Evolutionary conservation across 1,140 invertebrate genomes (phyloP).

Genomic region (Neotoxoptera formosana): DNA sequence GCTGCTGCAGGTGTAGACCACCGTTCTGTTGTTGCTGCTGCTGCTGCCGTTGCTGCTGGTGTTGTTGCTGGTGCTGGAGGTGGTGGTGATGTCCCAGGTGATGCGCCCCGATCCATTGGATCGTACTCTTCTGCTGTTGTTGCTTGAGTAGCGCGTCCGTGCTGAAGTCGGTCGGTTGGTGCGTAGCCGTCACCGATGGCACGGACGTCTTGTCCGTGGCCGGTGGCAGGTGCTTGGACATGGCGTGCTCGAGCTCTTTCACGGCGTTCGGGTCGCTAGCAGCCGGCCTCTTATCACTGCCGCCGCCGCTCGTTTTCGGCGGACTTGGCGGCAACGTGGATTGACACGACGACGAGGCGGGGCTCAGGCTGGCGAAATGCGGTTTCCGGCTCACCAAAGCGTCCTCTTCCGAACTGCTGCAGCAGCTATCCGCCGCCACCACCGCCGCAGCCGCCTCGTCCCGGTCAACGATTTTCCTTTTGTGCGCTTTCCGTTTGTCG

Average conservation of each 20-base stretch:
- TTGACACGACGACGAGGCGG: constrained; percentile 70
- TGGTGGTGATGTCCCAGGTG: constrained; percentile 72
- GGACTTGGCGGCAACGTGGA: constrained; percentile 64
- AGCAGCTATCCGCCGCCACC: constrained; percentile 64
- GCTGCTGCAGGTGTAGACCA: constrained; percentile 60
- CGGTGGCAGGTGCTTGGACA: constrained; percentile 90
- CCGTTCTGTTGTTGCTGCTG: constrained; percentile 68
- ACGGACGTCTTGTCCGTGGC: constrained; percentile 68
- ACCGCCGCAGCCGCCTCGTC: constrained; percentile 64
- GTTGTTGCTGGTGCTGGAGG: constrained; percentile 61
- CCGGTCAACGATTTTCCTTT: constrained; percentile 65
- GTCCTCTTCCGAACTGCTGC: constrained; percentile 67
- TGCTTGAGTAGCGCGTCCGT: constrained; percentile 83
- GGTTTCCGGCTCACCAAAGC: constrained; percentile 64
- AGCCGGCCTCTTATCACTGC: constrained; percentile 63
- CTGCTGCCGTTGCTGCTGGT: constrained; percentile 73
- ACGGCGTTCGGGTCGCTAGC: constrained; percentile 72
- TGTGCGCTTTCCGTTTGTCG: constrained; percentile 63
- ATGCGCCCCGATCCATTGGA: constrained; percentile 91
- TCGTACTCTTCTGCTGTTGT: constrained; percentile 84
- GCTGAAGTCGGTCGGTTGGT: constrained; percentile 84
- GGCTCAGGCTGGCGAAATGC: constrained; percentile 67
- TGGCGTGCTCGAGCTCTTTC: constrained; percentile 92
- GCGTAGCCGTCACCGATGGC: constrained; percentile 66
- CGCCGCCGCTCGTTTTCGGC: constrained; percentile 62